phyloP scores from a whole-genome alignment of 1,140 invertebrate genomes.

The Ostrea edulis region DNA sequence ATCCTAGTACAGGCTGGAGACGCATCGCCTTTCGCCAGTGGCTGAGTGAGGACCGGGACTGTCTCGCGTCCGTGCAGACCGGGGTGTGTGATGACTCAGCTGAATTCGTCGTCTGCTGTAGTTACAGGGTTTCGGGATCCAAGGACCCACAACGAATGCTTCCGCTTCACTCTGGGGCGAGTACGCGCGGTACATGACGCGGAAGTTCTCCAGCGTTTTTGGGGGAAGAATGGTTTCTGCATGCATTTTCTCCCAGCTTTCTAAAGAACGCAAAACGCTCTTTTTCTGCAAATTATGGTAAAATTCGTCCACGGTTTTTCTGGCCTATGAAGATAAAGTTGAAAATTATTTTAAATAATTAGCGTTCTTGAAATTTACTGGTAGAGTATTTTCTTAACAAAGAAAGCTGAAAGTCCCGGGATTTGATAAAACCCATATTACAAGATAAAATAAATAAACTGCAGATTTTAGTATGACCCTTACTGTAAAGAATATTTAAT shows the following conservation, averaged over 20 bases:
- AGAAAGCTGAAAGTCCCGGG: too few species aligned
- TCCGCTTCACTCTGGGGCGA: slow-evolving; percentile 66
- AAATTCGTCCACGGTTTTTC: slow-evolving; percentile 59
- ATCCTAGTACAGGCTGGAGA: slow-evolving; percentile 22
- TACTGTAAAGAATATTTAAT: too few species aligned
- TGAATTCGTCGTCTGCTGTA: slow-evolving; percentile 24
- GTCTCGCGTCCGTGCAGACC: neutral
- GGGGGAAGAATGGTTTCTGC: slow-evolving; percentile 57
- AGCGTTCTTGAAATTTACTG: too few species aligned
- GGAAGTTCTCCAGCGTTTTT: slow-evolving; percentile 60
- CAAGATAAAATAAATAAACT: too few species aligned
- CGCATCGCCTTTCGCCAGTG: neutral
- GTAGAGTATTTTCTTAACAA: too few species aligned
- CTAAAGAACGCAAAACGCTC: slow-evolving; percentile 55
- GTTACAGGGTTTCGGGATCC: slow-evolving; percentile 61
- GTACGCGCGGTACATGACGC: slow-evolving; percentile 63
- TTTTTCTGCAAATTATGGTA: slow-evolving; percentile 62
- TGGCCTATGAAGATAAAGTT: slow-evolving; percentile 49
- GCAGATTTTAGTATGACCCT: too few species aligned
- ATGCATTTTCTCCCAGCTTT: slow-evolving; percentile 67
- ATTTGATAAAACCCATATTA: too few species aligned
- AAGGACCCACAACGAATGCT: slow-evolving; percentile 65
- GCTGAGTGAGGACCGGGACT: neutral
- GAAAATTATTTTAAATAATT: neutral
- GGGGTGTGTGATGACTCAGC: neutral